Evolutionary conservation across 1,140 invertebrate species (phyloP), one percentile per base, ranked within the genome.

Genomic region (Lutraria rhynchaena): DNA sequence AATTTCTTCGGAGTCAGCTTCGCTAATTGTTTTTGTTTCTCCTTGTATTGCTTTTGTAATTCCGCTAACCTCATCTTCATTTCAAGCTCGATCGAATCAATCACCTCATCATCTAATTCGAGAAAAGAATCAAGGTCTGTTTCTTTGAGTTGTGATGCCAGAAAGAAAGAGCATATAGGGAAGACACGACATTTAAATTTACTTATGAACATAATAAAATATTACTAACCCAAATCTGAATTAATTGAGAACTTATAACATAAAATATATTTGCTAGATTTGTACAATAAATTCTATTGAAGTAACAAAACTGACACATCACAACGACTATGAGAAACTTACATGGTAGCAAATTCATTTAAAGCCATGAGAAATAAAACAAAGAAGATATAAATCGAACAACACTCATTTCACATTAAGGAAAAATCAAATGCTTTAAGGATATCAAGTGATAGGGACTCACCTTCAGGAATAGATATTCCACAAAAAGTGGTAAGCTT

Each of bases 1-100:
- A 94, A 86, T 67, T 89, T 91, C 82, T 89, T 91, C 51, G 87
- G 89, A 57, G 89, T 88, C 24, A 98, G 92, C 82, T 95, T 95
- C 44, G 94, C 89, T 2, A 97, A 90, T 90, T 97, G 96, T 65
- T 94, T 95, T 89, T 97, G 95, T 89, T 96, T 97, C 87, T 97
- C 96, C 80, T 95, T 94, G 89, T 96, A 97, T 85, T 96, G 95
- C 57, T 95, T 93, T 86, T 97, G 96, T 37, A 98, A 93, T 49
- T 97, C 96, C 0, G 96, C 96, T 73, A 97, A 88, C 51, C 95
- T 93, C 90, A 95, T 94, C 33, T 96, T 93, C 95, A 97, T 97
- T 86, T 96, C 95, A 80, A 95, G 92, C 90, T 97, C 96, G 89
- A 95, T 95, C 0, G 95, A 94, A 89, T 95, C 95, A 90, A 96